These are phyloP conservation scores for Heteropelma amictum DNA, from an alignment of 2,888 invertebrate species.

Conservation along the genomic window DNA sequence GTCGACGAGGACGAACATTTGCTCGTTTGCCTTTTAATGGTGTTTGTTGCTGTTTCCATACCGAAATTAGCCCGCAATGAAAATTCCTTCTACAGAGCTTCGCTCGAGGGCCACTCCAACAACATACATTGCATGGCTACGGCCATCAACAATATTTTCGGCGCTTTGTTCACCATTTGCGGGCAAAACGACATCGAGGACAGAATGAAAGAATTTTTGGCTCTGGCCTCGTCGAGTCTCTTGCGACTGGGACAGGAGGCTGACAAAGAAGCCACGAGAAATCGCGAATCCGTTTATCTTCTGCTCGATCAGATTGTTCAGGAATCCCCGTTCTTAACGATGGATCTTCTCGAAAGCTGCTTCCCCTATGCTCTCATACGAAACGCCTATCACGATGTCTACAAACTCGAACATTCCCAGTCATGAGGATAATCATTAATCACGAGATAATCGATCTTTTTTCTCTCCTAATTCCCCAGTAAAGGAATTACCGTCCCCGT, in stretches of 20 bases:
- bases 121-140: slow-evolving; percentile 99
- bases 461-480: slow-evolving; percentile 9
- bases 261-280: slow-evolving; percentile 94
- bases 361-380: slow-evolving; percentile 99
- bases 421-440: slow-evolving; percentile 62
- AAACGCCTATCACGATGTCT: slow-evolving; percentile 98
- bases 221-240: slow-evolving; percentile 96
- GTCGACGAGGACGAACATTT: slow-evolving; percentile 95
- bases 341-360: slow-evolving; percentile 99
- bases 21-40: slow-evolving; percentile 96
- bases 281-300: slow-evolving; percentile 97
- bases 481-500: slow-evolving; percentile 44
- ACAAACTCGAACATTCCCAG: slow-evolving; percentile 89
- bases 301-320: slow-evolving; percentile 98
- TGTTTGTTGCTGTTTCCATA: slow-evolving; percentile 98
- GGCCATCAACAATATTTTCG: slow-evolving; percentile 97
- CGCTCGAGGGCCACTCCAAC: slow-evolving; percentile 96
- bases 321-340: slow-evolving; percentile 98
- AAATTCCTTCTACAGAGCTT: slow-evolving; percentile 91
- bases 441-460: background rate
- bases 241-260: slow-evolving; percentile 96
- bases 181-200: slow-evolving; percentile 98
- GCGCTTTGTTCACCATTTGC: slow-evolving; percentile 97
- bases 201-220: slow-evolving; percentile 96
- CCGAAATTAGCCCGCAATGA: slow-evolving; percentile 96